Evolutionary conservation across 2,888 invertebrate species (phyloP).

Genomic region (Aphodius granarius): DNA sequence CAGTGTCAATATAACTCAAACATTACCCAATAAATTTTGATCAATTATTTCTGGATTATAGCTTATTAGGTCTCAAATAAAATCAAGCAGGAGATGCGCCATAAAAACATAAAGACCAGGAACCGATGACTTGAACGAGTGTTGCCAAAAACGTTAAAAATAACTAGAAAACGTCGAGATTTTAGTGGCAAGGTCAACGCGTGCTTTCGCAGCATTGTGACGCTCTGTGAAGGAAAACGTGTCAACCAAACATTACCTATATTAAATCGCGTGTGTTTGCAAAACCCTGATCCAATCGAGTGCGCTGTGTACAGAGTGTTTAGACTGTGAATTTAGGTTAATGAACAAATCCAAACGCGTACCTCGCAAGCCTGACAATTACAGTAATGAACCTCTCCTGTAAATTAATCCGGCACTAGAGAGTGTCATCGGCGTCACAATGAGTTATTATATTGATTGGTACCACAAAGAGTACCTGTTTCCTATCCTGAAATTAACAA

Average conservation of each 20-base stretch:
- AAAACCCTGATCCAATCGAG: not conserved
- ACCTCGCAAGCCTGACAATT: not conserved
- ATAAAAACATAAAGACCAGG: not conserved
- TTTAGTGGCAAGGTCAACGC: not conserved
- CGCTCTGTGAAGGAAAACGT: not conserved
- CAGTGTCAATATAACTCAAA: no score
- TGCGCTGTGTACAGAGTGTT: not conserved
- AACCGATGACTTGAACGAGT: not conserved
- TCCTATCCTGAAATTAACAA: not conserved
- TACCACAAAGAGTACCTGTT: not conserved
- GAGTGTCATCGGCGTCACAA: not conserved
- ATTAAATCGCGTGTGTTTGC: not conserved
- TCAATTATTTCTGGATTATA: no score
- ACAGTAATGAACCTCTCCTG: not conserved
- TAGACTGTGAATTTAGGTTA: not conserved
- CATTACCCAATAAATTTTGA: no score
- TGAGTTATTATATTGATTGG: not conserved
- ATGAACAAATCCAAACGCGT: not conserved
- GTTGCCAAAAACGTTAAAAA: not conserved
- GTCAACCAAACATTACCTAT: not conserved
- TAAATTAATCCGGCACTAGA: not conserved
- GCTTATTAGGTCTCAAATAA: no score
- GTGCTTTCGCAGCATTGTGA: not conserved
- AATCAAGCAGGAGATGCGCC: not conserved
- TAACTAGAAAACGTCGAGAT: not conserved